Evolutionary conservation across 2,797 vertebrate species (phyloP).

Genomic region (Sebastes trivittatus): DNA sequence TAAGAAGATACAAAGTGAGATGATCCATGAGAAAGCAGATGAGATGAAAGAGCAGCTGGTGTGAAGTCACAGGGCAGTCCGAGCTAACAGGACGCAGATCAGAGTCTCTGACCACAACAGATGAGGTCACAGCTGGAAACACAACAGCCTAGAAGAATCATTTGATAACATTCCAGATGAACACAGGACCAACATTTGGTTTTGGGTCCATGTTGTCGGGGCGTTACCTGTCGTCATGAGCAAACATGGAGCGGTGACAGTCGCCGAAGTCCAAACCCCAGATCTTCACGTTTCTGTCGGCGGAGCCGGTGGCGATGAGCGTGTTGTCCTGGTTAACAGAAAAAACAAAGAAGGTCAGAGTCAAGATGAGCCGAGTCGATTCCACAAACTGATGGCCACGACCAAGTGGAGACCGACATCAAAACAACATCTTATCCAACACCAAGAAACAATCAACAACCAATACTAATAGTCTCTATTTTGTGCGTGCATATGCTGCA

Average conservation of each 20-base stretch:
- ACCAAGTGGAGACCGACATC: neutral
- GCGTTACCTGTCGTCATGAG: conserved; percentile 94
- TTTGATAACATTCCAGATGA: neutral
- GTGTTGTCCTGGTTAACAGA: conserved; percentile 84
- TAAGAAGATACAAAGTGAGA: neutral
- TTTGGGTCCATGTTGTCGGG: neutral
- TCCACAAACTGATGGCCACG: neutral
- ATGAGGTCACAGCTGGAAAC: conserved; percentile 48
- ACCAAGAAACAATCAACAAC: neutral
- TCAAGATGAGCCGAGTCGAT: neutral
- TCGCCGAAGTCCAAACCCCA: conserved; percentile 99
- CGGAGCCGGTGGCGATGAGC: conserved; percentile 94
- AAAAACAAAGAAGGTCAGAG: neutral
- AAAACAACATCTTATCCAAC: neutral
- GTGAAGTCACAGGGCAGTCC: conserved; percentile 43
- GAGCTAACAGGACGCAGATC: conserved; percentile 19
- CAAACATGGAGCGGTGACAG: conserved; percentile 97
- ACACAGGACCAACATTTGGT: neutral
- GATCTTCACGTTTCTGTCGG: conserved; percentile 96
- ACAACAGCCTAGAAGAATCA: neutral
- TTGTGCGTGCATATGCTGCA: no score
- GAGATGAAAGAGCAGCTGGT: conserved; percentile 55
- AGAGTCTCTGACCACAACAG: conserved; percentile 29
- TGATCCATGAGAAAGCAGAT: conserved; percentile 8
- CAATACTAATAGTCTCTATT: neutral